A percentile compares a stretch with the other conserved stretches of the same genome.
Evolutionary conservation across 30 jellyfish, hydroid and myxozoan species (phyloP).

Genomic region (Clytia hemisphaerica): DNA sequence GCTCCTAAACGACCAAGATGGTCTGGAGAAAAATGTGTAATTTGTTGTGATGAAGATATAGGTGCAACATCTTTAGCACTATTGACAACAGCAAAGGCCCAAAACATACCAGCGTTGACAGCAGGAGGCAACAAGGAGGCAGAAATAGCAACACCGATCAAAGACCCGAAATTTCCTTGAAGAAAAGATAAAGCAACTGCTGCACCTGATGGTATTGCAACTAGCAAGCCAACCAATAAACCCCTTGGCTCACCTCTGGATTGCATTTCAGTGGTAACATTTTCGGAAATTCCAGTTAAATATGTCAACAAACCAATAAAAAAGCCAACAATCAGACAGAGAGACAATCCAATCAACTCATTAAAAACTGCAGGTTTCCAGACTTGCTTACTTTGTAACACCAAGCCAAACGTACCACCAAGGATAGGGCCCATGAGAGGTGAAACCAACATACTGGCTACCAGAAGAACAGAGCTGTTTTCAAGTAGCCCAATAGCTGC

Average conservation of each 20-base stretch:
- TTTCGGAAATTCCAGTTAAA: background rate
- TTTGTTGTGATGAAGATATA: background rate
- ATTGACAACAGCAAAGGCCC: conserved; percentile 23
- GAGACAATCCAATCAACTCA: conserved; percentile 21
- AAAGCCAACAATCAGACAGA: conserved; percentile 6
- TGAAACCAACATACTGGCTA: conserved; percentile 35
- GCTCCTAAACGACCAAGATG: conserved; percentile 4
- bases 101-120: conserved; percentile 34
- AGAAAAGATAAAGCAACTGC: conserved; percentile 33
- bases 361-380: conserved; percentile 20
- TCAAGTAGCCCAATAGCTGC: conserved; percentile 33
- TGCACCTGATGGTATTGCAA: conserved; percentile 40
- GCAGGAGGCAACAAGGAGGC: conserved; percentile 38
- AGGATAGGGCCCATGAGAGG: conserved; percentile 41
- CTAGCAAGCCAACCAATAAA: conserved; percentile 20
- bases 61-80: background rate
- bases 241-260: conserved; percentile 18
- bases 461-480: conserved; percentile 29
- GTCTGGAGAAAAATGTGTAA: background rate
- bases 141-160: conserved; percentile 38
- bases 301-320: conserved; percentile 2
- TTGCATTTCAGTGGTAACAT: background rate
- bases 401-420: conserved; percentile 42
- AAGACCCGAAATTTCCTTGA: conserved; percentile 23
- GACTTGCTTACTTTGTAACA: conserved; percentile 3